Evolutionary conservation across 92 coral and sea anemone genomes (phyloP).

Genomic region (Metridium senile): DNA sequence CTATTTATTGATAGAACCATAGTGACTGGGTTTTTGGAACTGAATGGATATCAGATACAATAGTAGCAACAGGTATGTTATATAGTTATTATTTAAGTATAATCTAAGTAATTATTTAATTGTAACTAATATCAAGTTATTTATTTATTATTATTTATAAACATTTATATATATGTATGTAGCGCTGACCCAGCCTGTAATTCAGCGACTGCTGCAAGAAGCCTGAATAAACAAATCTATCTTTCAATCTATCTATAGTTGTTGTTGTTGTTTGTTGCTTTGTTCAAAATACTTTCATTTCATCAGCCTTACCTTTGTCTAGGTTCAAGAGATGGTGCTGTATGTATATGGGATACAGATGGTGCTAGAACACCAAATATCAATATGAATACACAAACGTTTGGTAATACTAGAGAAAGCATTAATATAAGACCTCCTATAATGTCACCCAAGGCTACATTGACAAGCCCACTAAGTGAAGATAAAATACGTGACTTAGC

Average conservation of each 20-base stretch:
- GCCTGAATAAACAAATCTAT: no score
- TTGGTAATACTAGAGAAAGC: neutral
- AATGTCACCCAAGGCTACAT: conserved; percentile 39
- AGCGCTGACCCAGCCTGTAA: no score
- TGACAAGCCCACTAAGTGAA: conserved; percentile 41
- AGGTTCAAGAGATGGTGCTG: conserved; percentile 96
- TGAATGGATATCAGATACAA: conserved; percentile 79
- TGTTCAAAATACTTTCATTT: no score
- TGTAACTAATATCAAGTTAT: no score
- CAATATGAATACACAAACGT: conserved; percentile 3
- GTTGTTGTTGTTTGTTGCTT: no score
- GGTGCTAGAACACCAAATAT: neutral
- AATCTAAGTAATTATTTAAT: neutral
- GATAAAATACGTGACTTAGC: conserved; percentile 74
- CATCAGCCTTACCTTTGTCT: neutral
- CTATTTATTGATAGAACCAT: conserved; percentile 57
- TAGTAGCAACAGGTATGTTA: conserved; percentile 84
- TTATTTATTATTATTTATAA: no score
- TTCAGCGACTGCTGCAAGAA: no score
- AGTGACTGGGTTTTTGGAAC: conserved; percentile 91
- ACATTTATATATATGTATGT: no score
- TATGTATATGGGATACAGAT: conserved; percentile 81
- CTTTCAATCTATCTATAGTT: no score
- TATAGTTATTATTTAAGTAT: neutral
- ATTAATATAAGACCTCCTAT: conserved; percentile 46